A percentile compares a stretch with the other conserved stretches of the same genome.
Conservation (phyloP, 1,140 invertebrate genomes). For the Sarcophaga bullata region DNA sequence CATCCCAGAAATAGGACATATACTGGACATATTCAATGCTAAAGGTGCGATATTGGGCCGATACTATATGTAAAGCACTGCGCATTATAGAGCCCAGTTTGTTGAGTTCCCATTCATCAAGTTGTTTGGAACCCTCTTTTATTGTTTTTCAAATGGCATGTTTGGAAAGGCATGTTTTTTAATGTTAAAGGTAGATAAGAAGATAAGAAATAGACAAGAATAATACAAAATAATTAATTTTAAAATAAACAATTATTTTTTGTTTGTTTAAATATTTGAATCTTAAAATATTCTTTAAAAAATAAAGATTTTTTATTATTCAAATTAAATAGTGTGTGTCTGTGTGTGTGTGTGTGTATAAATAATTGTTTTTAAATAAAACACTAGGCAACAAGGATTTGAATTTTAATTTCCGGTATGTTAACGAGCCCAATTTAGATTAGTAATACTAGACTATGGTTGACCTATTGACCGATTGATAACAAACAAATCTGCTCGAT, state of each 20-base stretch:
- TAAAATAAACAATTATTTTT: background rate
- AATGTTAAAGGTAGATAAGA: background rate
- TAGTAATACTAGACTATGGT: too few species aligned
- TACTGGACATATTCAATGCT: constrained; percentile 55
- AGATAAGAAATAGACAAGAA: constrained; percentile 19
- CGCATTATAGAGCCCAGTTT: constrained; percentile 56
- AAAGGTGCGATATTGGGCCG: constrained; percentile 51
- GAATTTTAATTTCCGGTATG: too few species aligned
- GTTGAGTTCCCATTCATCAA: constrained; percentile 58
- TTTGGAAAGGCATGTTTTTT: background rate
- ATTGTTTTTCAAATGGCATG: background rate
- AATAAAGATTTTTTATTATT: too few species aligned
- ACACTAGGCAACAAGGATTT: too few species aligned
- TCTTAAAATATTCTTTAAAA: too few species aligned
- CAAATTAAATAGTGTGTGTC: too few species aligned
- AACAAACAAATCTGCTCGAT: too few species aligned
- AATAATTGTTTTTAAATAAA: too few species aligned
- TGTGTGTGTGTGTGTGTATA: too few species aligned
- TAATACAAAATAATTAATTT: background rate
- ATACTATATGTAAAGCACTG: constrained; percentile 50
- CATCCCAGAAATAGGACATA: constrained; percentile 57
- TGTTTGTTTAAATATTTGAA: too few species aligned
- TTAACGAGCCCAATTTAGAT: too few species aligned
- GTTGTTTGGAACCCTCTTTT: constrained; percentile 44
- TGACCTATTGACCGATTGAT: too few species aligned